Evolutionary conservation across 2,888 invertebrate genomes (phyloP).

Genomic region (Amphimallon solstitiale): DNA sequence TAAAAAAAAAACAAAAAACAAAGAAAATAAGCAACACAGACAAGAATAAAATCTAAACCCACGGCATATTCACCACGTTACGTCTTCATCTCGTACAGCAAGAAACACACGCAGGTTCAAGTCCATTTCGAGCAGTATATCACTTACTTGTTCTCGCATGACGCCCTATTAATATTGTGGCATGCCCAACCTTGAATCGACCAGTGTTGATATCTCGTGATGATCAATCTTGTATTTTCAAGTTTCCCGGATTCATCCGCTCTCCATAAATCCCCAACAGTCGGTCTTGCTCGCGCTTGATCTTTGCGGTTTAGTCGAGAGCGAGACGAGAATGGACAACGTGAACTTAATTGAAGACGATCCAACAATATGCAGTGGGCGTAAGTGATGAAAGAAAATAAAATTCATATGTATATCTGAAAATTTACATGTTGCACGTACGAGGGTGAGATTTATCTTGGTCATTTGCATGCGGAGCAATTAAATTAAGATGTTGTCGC

Average conservation of each 20-base stretch:
- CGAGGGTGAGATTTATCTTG: constrained; percentile 48
- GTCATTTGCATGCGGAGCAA: constrained; percentile 42
- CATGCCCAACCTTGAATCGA: constrained; percentile 59
- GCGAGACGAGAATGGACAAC: constrained; percentile 6
- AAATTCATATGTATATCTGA: constrained; percentile 45
- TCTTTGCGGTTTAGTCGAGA: not conserved
- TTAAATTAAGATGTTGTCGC: constrained; percentile 44
- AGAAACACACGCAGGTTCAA: constrained; percentile 60
- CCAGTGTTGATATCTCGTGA: constrained; percentile 55
- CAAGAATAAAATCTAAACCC: constrained; percentile 25
- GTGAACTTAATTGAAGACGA: constrained; percentile 18
- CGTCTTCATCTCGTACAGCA: constrained; percentile 60
- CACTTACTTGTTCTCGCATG: constrained; percentile 64
- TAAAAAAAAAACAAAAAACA: not conserved
- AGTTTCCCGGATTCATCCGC: constrained; percentile 38
- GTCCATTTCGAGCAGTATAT: constrained; percentile 64
- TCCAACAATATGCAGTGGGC: constrained; percentile 39
- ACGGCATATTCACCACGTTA: constrained; percentile 50
- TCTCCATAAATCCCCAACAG: constrained; percentile 7
- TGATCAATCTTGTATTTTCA: constrained; percentile 54
- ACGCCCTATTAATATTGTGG: constrained; percentile 65
- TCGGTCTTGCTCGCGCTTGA: constrained; percentile 5
- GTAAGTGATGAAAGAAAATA: constrained; percentile 48
- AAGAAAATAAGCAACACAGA: constrained; percentile 15
- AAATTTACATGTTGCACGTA: constrained; percentile 48